Conservation (phyloP, 1,140 invertebrate genomes). For the Batillaria attramentaria region DNA sequence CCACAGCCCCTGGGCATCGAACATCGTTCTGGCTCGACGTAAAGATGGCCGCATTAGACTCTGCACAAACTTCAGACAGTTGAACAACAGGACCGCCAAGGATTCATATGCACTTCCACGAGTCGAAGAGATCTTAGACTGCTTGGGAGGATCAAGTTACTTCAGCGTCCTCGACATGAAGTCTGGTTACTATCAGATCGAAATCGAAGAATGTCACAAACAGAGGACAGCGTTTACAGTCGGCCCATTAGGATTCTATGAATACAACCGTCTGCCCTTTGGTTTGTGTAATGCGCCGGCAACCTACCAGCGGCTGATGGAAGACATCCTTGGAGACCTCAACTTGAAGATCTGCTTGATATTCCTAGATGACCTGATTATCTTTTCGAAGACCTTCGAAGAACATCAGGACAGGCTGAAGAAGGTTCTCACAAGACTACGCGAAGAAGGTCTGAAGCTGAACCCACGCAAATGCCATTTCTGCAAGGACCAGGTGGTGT, state of each 20-base stretch:
- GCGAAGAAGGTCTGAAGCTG: slow-evolving; percentile 42
- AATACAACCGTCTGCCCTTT: slow-evolving; percentile 47
- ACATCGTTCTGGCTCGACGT: slow-evolving; percentile 41
- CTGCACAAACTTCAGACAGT: slow-evolving; percentile 47
- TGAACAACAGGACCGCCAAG: slow-evolving; percentile 46
- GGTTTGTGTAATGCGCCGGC: slow-evolving; percentile 48
- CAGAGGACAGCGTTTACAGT: slow-evolving; percentile 47
- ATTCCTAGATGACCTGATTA: slow-evolving; percentile 51
- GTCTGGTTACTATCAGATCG: slow-evolving; percentile 67
- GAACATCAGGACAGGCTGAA: slow-evolving; percentile 39
- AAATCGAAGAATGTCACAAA: slow-evolving; percentile 53
- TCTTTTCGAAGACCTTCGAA: slow-evolving; percentile 37
- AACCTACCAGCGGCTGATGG: slow-evolving; percentile 56
- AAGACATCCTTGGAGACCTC: slow-evolving; percentile 41
- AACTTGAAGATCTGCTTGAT: slow-evolving; percentile 39
- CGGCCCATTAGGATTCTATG: slow-evolving; percentile 42
- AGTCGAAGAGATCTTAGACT: slow-evolving; percentile 41
- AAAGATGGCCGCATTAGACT: slow-evolving; percentile 50
- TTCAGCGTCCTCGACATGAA: slow-evolving; percentile 55
- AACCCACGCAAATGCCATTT: slow-evolving; percentile 44
- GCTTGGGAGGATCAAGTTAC: slow-evolving; percentile 38
- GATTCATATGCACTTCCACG: slow-evolving; percentile 44
- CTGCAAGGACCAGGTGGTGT: slow-evolving; percentile 30
- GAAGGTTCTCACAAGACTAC: slow-evolving; percentile 46
- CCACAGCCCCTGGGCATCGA: slow-evolving; percentile 37